phyloP scores from a whole-genome alignment of 2,888 invertebrate genomes.

The Thymelicus lineola region DNA sequence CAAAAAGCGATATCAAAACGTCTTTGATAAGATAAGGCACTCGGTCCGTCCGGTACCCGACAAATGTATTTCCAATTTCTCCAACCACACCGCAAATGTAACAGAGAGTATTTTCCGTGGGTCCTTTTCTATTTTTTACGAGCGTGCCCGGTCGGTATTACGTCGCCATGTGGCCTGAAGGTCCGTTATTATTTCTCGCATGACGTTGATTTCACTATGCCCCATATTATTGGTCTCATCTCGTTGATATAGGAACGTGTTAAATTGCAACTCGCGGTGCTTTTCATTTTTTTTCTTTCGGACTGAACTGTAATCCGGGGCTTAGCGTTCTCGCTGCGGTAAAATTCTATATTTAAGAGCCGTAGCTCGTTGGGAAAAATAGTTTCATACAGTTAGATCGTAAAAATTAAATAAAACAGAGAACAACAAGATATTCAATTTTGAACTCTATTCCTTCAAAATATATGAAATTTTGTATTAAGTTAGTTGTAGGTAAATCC shows the following conservation, averaged over 20 bases:
- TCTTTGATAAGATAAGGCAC: conserved; percentile 41
- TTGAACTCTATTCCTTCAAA: background rate
- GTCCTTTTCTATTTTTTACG: conserved; percentile 79
- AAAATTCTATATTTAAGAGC: conserved; percentile 17
- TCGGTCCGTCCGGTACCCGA: conserved; percentile 35
- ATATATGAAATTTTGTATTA: background rate
- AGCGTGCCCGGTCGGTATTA: conserved; percentile 71
- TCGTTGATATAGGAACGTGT: conserved; percentile 46
- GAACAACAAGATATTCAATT: background rate
- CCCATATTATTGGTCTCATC: conserved; percentile 59
- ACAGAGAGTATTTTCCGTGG: conserved; percentile 76
- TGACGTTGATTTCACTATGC: conserved; percentile 57
- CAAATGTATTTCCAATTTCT: conserved; percentile 77
- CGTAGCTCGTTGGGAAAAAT: conserved; percentile 14
- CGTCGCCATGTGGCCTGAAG: conserved; percentile 74
- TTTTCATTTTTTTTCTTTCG: conserved; percentile 15
- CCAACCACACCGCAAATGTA: conserved; percentile 65
- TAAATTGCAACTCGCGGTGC: conserved; percentile 19
- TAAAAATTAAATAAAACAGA: conserved; percentile 3
- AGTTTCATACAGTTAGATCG: conserved; percentile 19
- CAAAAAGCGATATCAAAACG: conserved; percentile 44
- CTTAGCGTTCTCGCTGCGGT: conserved; percentile 29
- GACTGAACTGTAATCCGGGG: conserved; percentile 26
- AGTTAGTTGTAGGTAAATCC: too few relatives aligned
- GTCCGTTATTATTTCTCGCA: conserved; percentile 74